phyloP scores from a whole-genome alignment of 2,113 vertebrate species.

The Physeter macrocephalus region DNA sequence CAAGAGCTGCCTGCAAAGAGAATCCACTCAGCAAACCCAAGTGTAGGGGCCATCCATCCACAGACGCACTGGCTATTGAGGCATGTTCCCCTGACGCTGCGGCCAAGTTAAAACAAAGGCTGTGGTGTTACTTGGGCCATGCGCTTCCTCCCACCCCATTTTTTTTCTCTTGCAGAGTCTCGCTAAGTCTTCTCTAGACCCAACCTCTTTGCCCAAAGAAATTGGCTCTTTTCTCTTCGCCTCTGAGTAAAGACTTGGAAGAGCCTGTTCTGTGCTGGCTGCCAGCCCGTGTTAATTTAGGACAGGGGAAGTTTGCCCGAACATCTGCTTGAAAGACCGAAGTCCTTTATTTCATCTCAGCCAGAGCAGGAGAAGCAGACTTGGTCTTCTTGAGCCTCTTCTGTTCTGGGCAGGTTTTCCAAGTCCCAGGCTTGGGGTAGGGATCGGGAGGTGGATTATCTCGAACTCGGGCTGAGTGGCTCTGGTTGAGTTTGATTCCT shows the following conservation, averaged over 20 bases:
- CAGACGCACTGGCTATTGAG: accelerated
- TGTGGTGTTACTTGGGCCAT: neutral
- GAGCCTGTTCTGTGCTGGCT: neutral
- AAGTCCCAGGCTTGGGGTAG: neutral
- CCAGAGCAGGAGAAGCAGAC: neutral
- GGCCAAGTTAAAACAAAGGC: neutral
- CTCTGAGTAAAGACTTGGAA: conserved; percentile 49
- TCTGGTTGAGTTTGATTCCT: neutral
- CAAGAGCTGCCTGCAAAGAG: conserved; percentile 54
- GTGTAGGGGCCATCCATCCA: accelerated
- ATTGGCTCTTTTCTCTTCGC: neutral
- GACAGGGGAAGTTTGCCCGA: neutral
- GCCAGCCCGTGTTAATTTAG: neutral
- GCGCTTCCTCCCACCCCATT: accelerated
- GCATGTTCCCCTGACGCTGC: accelerated
- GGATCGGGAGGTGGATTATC: accelerated
- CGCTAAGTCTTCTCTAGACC: neutral
- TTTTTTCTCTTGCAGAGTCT: neutral
- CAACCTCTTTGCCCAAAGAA: neutral
- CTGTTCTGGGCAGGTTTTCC: neutral
- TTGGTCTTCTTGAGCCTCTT: neutral
- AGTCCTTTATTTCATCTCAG: neutral
- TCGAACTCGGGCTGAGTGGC: no score
- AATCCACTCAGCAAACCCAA: conserved; percentile 24
- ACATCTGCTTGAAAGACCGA: neutral